A percentile compares a stretch with the other conserved stretches of the same genome.
Conservation (phyloP, 2,113 vertebrate species). For the Gymnocephalus cernua region DNA sequence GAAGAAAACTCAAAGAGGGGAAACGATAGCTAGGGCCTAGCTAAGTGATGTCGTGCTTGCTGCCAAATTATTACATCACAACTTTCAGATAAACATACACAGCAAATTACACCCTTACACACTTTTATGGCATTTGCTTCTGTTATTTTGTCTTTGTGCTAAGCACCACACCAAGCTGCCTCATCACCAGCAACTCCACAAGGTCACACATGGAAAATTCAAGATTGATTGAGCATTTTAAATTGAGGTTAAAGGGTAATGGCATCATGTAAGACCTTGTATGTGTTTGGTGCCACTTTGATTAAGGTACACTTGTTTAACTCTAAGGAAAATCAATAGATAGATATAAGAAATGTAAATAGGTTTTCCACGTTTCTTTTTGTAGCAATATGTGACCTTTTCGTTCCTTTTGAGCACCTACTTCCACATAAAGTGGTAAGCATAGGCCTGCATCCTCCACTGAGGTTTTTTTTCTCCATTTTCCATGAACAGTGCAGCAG, state of each 20-base stretch:
- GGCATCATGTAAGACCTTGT: background rate
- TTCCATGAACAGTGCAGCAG: conserved; percentile 23
- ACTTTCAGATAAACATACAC: background rate
- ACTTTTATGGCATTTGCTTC: no score
- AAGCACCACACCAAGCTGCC: background rate
- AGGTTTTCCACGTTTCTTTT: background rate
- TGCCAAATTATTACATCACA: background rate
- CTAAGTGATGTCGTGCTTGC: background rate
- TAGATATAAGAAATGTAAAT: background rate
- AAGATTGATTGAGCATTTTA: background rate
- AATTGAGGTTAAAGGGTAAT: background rate
- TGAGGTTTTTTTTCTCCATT: background rate
- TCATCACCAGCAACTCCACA: background rate
- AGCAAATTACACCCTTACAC: no score
- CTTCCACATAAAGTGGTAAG: background rate
- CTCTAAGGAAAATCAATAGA: background rate
- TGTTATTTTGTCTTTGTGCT: no score
- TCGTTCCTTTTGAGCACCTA: background rate
- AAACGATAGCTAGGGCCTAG: background rate
- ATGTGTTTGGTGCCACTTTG: background rate
- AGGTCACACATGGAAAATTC: conserved; percentile 13
- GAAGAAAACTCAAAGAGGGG: background rate
- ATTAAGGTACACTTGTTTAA: background rate
- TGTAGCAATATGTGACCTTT: background rate
- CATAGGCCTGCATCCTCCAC: background rate